phyloP scores from a whole-genome alignment of 37 sponge, comb jelly and placozoan genomes.

The Lycopodina hypogea region DNA sequence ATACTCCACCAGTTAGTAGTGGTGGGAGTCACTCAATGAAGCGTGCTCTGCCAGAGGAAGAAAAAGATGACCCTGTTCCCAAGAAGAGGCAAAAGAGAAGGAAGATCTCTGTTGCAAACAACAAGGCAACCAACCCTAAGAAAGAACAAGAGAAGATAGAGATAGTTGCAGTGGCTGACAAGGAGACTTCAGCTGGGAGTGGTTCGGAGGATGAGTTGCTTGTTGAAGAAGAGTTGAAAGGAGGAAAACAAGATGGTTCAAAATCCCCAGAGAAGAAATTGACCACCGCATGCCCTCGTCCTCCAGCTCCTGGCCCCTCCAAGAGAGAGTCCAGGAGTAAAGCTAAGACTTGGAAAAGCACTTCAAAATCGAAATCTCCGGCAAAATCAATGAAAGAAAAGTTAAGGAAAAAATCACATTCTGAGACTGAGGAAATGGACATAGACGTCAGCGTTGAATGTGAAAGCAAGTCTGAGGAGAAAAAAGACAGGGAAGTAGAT shows the following conservation, averaged over 20 bases:
- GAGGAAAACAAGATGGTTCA: not conserved
- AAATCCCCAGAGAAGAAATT: not conserved
- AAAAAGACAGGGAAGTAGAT: not conserved
- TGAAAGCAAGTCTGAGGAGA: not conserved
- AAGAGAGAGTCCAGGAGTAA: not conserved
- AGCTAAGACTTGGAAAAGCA: not conserved
- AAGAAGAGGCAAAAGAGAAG: constrained; percentile 11
- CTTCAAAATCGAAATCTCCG: not conserved
- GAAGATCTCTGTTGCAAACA: not conserved
- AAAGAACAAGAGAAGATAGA: no score
- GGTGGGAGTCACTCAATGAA: not conserved
- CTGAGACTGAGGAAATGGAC: not conserved
- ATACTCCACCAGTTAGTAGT: no score
- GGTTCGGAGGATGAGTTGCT: not conserved
- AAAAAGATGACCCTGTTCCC: not conserved
- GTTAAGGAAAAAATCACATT: constrained; percentile 4
- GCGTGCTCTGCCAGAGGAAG: not conserved
- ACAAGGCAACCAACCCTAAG: no score
- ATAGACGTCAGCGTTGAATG: not conserved
- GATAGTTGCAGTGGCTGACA: no score
- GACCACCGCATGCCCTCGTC: not conserved
- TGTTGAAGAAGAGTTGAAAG: constrained; percentile 1
- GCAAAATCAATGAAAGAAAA: not conserved
- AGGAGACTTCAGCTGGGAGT: no score
- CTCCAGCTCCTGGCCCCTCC: constrained; percentile 7